Evolutionary conservation across 2,797 vertebrate species (phyloP).

Genomic region (Pangasius mekongensis): DNA sequence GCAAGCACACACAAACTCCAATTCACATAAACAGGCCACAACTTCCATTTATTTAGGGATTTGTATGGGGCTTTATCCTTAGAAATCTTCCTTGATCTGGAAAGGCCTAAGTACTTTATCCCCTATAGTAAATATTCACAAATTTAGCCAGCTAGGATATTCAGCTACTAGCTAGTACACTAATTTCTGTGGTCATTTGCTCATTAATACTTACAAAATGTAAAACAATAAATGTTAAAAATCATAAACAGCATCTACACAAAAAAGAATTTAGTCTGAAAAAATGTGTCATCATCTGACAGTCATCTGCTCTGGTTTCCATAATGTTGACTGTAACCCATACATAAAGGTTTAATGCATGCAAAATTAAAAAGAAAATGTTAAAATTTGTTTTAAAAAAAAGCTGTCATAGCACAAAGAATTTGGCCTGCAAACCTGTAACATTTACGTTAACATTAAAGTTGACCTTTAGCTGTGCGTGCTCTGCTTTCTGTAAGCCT

Average conservation of each 20-base stretch:
- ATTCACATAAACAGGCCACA: background rate
- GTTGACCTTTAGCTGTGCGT: no score
- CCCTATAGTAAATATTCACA: background rate
- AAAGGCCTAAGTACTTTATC: background rate
- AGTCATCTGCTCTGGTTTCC: background rate
- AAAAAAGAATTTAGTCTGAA: background rate
- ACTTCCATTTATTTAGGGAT: background rate
- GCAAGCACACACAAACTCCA: background rate
- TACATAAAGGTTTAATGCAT: background rate
- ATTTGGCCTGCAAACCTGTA: background rate
- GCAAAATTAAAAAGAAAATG: background rate
- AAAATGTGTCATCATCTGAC: background rate
- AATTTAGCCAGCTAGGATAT: no score
- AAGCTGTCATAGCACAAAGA: background rate
- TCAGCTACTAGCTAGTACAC: background rate
- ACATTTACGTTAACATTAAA: background rate
- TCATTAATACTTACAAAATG: background rate
- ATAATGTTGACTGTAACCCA: background rate
- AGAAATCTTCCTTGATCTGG: background rate
- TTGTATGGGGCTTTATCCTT: background rate
- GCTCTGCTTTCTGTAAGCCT: background rate
- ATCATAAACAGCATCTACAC: background rate
- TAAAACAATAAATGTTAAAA: background rate
- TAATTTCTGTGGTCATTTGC: background rate
- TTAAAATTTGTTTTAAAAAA: background rate